Evolutionary conservation across 2,888 invertebrate species (phyloP).

Genomic region (Acanthopleura granulata): DNA sequence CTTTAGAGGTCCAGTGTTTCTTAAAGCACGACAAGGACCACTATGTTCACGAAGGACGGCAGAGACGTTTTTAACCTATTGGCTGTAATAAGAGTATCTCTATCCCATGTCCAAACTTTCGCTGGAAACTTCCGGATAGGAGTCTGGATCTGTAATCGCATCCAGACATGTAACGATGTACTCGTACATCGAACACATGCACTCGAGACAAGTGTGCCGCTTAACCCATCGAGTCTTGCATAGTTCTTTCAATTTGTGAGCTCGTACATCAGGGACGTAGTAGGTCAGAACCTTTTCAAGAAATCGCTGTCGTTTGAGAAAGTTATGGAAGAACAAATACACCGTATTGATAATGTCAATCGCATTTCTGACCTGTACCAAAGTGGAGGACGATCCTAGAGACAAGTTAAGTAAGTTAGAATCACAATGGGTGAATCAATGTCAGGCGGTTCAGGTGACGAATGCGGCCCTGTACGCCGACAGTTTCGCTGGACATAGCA

Average conservation of each 20-base stretch:
- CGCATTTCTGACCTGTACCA: slow-evolving; percentile 29
- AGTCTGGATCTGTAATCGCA: not conserved
- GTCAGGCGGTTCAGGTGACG: slow-evolving; percentile 24
- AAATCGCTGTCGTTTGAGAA: slow-evolving; percentile 25
- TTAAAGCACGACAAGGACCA: not conserved
- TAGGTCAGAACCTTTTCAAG: slow-evolving; percentile 18
- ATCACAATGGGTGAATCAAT: slow-evolving; percentile 32
- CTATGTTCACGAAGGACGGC: not conserved
- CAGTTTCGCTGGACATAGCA: slow-evolving; percentile 26
- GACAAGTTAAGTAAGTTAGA: slow-evolving; percentile 31
- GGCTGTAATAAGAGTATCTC: not conserved
- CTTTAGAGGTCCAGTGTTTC: not conserved
- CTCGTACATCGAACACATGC: not conserved
- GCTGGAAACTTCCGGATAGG: not conserved
- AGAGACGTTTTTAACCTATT: not conserved
- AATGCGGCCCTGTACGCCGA: slow-evolving; percentile 32
- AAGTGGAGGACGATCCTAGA: slow-evolving; percentile 29
- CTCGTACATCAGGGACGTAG: not conserved
- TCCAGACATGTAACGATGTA: not conserved
- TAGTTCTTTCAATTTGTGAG: slow-evolving; percentile 19
- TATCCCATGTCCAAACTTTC: not conserved
- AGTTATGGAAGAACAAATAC: slow-evolving; percentile 24
- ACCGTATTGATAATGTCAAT: slow-evolving; percentile 27
- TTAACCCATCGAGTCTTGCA: slow-evolving; percentile 27
- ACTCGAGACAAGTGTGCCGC: slow-evolving; percentile 20